Evolutionary conservation across 1,140 invertebrate species (phyloP), one percentile per base, ranked within the genome.

Genomic region (Yoshiicerus persimilis): DNA sequence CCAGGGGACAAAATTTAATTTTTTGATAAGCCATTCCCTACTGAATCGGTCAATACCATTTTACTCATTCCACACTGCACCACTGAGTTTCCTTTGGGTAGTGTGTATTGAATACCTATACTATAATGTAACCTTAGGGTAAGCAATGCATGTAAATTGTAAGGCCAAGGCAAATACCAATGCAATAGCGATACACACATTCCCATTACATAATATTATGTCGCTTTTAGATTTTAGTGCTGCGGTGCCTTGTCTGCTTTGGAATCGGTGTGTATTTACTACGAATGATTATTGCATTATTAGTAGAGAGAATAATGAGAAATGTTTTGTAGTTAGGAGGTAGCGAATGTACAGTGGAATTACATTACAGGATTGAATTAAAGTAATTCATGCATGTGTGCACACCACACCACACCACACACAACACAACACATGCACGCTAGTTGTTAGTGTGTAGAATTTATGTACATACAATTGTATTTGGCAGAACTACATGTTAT

Each of bases 1-100:
- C 83, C 64, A 64, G 85, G 85, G 85, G 85, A 86, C 85, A 39
- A 70, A 86, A 86, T 86, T 86, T 86, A 86, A 86, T 86, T 86
- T 86, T 86, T 86, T 86, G 85, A 86, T 86, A 86, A 86, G 85
- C 38, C 34, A 38, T 86, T 86, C 62, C 83, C 83, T 20, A 84
- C 83, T 30, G 75, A 80, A 80, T 80, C 75, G 75, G 75, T 80
- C 75, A 80, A 80, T 80, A 80, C 34, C 20, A 36, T 80, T 36
- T 20, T 80, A 20, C 32, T 47, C 66, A 70, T 56, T 56, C 47
- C 47, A 16, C 1, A 56, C 20, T n/a, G n/a, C 47, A 4, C 39
- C n/a, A 56, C n/a, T n/a, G 20, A 56, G 47, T 4, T 56, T 56
- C 8, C 16, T 16, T 16, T 56, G 2, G 20, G 4, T 1, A 20